phyloP scores from a whole-genome alignment of 2,113 vertebrate genomes.

The Calidris pugnax region DNA sequence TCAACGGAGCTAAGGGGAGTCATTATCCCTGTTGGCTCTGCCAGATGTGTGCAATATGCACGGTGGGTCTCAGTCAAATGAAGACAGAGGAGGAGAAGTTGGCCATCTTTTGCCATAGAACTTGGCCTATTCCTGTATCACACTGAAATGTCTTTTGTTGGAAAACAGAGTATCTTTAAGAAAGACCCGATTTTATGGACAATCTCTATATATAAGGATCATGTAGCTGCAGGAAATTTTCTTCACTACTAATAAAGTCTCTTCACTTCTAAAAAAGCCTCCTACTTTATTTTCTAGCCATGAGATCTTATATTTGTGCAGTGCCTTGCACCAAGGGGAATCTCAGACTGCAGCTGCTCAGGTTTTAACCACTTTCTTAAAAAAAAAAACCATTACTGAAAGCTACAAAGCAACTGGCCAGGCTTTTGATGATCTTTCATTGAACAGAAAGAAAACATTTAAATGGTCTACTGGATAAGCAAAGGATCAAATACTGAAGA shows the following conservation, averaged over 20 bases:
- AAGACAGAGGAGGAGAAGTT: not conserved
- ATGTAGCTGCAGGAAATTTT: not conserved
- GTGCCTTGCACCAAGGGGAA: not conserved
- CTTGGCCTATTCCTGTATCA: not conserved
- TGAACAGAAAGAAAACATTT: not conserved
- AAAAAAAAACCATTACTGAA: not conserved
- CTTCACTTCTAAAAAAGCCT: not conserved
- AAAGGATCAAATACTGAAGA: not conserved
- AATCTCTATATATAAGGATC: not conserved
- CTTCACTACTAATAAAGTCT: not conserved
- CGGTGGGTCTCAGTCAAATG: not conserved
- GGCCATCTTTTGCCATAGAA: not conserved
- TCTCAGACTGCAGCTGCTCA: not conserved
- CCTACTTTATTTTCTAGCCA: not conserved
- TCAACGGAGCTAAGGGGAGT: not conserved
- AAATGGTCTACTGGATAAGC: not conserved
- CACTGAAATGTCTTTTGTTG: not conserved
- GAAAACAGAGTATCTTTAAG: not conserved
- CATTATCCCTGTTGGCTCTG: not conserved
- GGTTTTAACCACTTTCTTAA: not conserved
- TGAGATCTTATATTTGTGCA: not conserved
- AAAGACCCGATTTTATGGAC: not conserved
- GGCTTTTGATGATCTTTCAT: not conserved
- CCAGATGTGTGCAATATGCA: not conserved
- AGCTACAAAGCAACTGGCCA: not conserved